Evolutionary conservation across 35 echinoderm and acorn worm genomes (phyloP).

Genomic region (Anneissia japonica): DNA sequence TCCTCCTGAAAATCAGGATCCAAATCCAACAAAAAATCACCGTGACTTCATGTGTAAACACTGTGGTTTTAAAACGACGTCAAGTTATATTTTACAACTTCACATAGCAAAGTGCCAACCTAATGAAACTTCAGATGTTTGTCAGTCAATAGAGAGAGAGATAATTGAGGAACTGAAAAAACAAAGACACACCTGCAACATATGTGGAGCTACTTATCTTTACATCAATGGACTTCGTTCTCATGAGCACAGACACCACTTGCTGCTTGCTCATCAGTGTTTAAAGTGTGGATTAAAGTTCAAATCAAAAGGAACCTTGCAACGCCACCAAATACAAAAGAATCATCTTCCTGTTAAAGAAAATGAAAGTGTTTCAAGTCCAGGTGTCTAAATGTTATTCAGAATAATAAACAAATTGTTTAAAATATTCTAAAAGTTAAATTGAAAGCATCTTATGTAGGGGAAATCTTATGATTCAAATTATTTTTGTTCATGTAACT

Average conservation of each 20-base stretch:
- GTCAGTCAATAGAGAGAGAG: background rate
- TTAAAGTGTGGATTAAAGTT: constrained; percentile 38
- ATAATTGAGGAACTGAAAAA: constrained; percentile 2
- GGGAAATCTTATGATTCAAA: too few species aligned
- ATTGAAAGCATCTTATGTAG: too few species aligned
- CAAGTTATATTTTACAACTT: background rate
- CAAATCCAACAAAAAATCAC: background rate
- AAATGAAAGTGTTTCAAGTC: too few species aligned
- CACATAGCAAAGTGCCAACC: background rate
- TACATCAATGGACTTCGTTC: constrained; percentile 43
- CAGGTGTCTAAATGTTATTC: too few species aligned
- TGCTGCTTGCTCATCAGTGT: constrained; percentile 32
- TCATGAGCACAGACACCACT: constrained; percentile 30
- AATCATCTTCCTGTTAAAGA: too few species aligned
- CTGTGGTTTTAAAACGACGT: background rate
- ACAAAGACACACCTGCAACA: constrained; percentile 28
- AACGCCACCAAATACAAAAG: constrained; percentile 47
- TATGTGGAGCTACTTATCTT: constrained; percentile 49
- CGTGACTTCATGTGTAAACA: background rate
- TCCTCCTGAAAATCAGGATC: background rate
- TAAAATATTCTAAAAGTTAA: too few species aligned
- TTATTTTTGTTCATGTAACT: too few species aligned
- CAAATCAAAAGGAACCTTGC: constrained; percentile 48
- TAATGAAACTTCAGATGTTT: background rate
- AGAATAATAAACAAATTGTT: too few species aligned